These are phyloP conservation scores for Leucopternis melanops DNA, from an alignment of 2,113 vertebrate genomes.

Conservation along the genomic window DNA sequence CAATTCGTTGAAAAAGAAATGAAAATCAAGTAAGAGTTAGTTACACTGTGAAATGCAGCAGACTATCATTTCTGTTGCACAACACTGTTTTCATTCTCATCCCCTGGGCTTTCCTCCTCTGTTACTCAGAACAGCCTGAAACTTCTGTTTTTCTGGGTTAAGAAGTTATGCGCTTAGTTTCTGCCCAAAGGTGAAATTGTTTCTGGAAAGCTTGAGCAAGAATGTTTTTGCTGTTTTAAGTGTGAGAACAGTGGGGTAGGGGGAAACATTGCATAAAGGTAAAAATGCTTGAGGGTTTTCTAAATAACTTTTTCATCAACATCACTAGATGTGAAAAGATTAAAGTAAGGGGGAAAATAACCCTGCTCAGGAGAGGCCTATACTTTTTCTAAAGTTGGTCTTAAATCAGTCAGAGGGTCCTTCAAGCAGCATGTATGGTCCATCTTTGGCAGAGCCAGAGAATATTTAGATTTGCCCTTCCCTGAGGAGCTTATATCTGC, in stretches of 20 bases:
- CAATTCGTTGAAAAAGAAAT: neutral
- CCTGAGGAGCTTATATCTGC: neutral
- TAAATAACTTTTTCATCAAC: neutral
- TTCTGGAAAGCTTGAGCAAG: conserved; percentile 47
- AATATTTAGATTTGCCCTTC: neutral
- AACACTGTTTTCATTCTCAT: neutral
- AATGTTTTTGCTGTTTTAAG: conserved; percentile 8
- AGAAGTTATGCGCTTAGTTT: neutral
- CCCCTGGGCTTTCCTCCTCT: neutral
- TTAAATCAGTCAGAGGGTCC: neutral
- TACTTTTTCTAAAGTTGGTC: neutral
- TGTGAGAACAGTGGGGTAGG: neutral
- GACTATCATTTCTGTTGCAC: neutral
- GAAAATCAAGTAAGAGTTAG: neutral
- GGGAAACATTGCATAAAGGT: neutral
- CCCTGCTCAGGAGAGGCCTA: neutral
- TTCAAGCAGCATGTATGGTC: neutral
- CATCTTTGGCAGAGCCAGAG: neutral
- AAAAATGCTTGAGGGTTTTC: neutral
- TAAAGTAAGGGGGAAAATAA: neutral
- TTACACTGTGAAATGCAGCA: neutral
- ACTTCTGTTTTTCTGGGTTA: conserved; percentile 9
- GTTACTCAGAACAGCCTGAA: conserved; percentile 6
- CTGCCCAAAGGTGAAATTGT: conserved; percentile 49
- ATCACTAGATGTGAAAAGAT: neutral